Percentiles rank a stretch among this genome's conserved stretches.
These are phyloP conservation scores for Brachypalpus laphriformis DNA, from an alignment of 2,888 invertebrate genomes.

Conservation along the genomic window DNA sequence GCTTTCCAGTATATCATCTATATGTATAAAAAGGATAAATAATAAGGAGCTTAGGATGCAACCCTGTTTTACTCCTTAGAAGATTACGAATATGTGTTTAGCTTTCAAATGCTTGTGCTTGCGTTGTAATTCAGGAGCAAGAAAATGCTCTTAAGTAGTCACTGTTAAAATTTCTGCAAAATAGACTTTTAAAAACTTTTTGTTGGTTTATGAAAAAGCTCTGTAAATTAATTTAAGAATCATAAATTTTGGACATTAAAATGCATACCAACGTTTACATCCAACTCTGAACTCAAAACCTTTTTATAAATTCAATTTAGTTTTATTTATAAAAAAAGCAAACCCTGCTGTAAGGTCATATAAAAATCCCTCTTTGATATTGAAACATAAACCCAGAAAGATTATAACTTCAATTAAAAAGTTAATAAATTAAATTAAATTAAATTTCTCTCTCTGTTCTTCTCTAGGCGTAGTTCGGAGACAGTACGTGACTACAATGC, in stretches of 20 bases:
- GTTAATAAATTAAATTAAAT: conserved; percentile 7
- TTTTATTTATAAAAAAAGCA: neutral
- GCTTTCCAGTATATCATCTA: too few relatives aligned
- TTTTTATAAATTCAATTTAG: neutral
- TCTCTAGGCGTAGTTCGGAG: conserved; percentile 76
- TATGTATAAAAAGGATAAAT: too few relatives aligned
- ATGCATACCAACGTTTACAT: neutral
- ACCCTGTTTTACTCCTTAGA: too few relatives aligned
- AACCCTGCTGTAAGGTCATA: neutral
- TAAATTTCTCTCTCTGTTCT: conserved; percentile 9
- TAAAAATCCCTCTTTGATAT: neutral
- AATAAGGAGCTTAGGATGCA: too few relatives aligned
- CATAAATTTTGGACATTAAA: neutral
- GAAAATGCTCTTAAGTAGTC: too few relatives aligned
- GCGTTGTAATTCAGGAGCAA: too few relatives aligned
- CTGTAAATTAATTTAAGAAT: neutral
- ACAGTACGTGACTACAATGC: conserved; percentile 77
- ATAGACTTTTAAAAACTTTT: too few relatives aligned
- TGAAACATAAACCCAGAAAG: neutral
- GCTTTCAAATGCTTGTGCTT: too few relatives aligned
- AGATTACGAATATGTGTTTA: too few relatives aligned
- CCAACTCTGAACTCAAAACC: neutral
- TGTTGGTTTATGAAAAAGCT: too few relatives aligned
- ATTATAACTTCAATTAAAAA: conserved; percentile 8
- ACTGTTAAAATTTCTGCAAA: too few relatives aligned